Percentiles rank a stretch among this genome's conserved stretches.
phyloP scores from a whole-genome alignment of 1,140 invertebrate species.

The Drosophila equinoxialis region DNA sequence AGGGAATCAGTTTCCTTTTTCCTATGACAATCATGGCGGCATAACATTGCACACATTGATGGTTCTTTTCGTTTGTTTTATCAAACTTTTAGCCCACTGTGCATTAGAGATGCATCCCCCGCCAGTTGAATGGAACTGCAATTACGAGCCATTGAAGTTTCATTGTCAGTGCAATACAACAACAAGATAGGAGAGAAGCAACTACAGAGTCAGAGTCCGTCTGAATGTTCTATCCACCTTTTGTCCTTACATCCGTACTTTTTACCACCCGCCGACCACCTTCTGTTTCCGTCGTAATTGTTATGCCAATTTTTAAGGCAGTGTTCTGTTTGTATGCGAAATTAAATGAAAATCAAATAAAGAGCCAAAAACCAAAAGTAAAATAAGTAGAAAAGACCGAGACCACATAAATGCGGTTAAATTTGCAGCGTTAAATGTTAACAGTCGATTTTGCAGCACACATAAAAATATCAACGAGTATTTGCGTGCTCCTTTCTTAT shows the following conservation, averaged over 20 bases:
- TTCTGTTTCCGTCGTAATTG: constrained; percentile 22
- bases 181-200: background rate
- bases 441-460: constrained; percentile 70
- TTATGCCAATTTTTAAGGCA: constrained; percentile 23
- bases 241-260: background rate
- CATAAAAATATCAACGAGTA: constrained; percentile 78
- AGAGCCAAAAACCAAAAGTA: constrained; percentile 23
- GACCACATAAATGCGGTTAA: constrained; percentile 70
- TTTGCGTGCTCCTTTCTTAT: constrained; percentile 58
- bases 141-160: constrained; percentile 32
- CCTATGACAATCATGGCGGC: no score
- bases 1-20: no score
- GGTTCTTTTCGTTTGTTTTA: background rate
- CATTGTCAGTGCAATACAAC: constrained; percentile 23
- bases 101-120: background rate
- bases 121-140: constrained; percentile 16
- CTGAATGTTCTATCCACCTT: background rate
- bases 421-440: constrained; percentile 79
- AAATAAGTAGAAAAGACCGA: constrained; percentile 7
- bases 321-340: constrained; percentile 1
- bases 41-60: no score
- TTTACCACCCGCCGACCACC: background rate
- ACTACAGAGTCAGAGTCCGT: constrained; percentile 4
- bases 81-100: background rate
- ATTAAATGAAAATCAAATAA: constrained; percentile 63